A percentile compares a stretch with the other conserved stretches of the same genome.
Conservation (phyloP, 2,113 vertebrate species). For the Chlorocebus sabaeus region DNA sequence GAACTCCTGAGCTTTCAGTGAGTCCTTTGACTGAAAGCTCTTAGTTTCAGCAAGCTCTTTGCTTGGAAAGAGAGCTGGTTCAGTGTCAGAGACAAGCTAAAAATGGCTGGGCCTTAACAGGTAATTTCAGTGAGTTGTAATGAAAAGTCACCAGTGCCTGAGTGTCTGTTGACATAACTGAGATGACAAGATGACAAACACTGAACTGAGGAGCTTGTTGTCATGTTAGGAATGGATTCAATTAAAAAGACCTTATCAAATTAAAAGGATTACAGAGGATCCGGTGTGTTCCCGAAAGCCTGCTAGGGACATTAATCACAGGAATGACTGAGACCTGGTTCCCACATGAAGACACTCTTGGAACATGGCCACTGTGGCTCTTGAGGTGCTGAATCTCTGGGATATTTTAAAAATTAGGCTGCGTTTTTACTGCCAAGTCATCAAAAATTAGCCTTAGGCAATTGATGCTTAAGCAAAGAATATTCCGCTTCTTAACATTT, state of each 20-base stretch:
- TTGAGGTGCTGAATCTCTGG: accelerated
- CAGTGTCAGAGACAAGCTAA: not conserved
- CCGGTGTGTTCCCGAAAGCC: not conserved
- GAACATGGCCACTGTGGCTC: accelerated
- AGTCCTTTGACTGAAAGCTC: not conserved
- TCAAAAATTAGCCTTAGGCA: not conserved
- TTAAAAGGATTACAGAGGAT: not conserved
- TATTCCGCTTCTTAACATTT: not conserved
- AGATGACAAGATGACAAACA: not conserved
- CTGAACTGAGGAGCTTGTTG: not conserved
- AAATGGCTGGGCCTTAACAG: not conserved
- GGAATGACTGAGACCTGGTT: too few species aligned
- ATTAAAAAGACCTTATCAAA: not conserved
- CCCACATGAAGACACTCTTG: too few species aligned
- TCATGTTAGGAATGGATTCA: not conserved
- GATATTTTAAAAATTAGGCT: not conserved
- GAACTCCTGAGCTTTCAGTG: not conserved
- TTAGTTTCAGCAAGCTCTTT: not conserved
- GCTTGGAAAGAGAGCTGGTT: not conserved
- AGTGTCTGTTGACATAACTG: not conserved
- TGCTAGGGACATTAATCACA: too few species aligned
- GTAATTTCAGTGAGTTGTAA: not conserved
- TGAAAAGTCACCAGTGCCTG: not conserved
- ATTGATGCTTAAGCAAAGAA: not conserved
- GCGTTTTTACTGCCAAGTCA: not conserved